These are phyloP conservation scores for Scaeva pyrastri DNA, from an alignment of 2,888 invertebrate genomes.

Conservation along the genomic window DNA sequence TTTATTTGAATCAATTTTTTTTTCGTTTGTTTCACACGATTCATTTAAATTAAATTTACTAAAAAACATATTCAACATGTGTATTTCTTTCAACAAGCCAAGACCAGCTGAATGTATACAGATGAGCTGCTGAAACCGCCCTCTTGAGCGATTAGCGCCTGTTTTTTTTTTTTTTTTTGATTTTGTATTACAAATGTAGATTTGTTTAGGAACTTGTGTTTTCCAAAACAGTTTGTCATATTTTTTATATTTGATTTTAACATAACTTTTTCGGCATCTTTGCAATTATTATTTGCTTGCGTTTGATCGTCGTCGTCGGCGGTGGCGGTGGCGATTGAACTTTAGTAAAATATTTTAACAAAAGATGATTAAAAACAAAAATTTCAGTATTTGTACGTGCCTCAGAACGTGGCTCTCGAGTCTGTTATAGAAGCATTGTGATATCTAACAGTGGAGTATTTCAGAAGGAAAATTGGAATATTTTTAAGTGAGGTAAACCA, in stretches of 20 bases:
- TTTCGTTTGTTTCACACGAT: neutral
- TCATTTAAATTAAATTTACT: neutral
- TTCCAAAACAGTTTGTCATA: conserved; percentile 43
- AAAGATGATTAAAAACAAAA: conserved; percentile 4
- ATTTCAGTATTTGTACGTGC: neutral
- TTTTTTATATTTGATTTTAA: conserved; percentile 42
- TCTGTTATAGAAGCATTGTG: neutral
- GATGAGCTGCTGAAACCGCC: conserved; percentile 11
- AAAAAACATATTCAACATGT: neutral
- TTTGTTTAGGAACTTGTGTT: neutral
- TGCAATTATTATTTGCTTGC: conserved; percentile 13
- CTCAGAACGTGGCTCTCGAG: conserved; percentile 5
- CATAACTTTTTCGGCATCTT: conserved; percentile 29
- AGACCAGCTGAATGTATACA: conserved; percentile 18
- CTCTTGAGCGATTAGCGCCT: conserved; percentile 9
- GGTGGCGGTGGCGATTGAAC: conserved; percentile 20
- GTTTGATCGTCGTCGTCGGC: neutral
- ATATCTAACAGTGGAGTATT: neutral
- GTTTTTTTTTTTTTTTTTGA: neutral
- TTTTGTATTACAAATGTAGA: neutral
- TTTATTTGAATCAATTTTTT: neutral
- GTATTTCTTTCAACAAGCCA: conserved; percentile 9
- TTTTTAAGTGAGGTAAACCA: no score
- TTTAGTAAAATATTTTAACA: conserved; percentile 55
- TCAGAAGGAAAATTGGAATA: no score